A percentile compares a stretch with the other conserved stretches of the same genome.
These are phyloP conservation scores for Odontothrips loti DNA, from an alignment of 2,888 invertebrate species.

Conservation along the genomic window DNA sequence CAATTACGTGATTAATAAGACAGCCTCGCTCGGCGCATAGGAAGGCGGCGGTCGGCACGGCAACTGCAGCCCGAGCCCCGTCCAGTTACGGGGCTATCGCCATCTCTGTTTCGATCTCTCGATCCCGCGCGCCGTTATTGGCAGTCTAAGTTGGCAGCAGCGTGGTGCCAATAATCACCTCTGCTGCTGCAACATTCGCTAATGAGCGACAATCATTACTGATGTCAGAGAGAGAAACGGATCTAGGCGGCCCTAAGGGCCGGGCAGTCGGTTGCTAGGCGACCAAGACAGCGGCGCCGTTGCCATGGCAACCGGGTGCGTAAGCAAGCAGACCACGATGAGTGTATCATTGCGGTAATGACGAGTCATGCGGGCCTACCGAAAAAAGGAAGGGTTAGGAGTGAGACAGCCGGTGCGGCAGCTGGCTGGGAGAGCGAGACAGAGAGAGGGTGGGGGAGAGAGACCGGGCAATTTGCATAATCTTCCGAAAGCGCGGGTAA, in stretches of 20 bases:
- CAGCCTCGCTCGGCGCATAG: neutral
- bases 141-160: too few relatives aligned
- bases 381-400: neutral
- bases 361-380: neutral
- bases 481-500: conserved; percentile 2
- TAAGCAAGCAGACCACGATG: neutral
- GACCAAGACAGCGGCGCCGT: neutral
- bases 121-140: too few relatives aligned
- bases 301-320: neutral
- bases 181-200: neutral
- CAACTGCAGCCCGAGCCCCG: neutral
- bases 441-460: neutral
- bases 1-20: conserved; percentile 16
- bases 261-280: neutral
- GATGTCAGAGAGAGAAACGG: neutral
- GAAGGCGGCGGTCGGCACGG: neutral
- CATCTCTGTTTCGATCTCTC: neutral
- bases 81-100: neutral
- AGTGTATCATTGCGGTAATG: neutral
- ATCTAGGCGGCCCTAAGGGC: too few relatives aligned
- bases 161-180: too few relatives aligned
- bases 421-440: neutral
- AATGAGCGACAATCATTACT: neutral
- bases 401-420: neutral
- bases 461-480: neutral